Percentiles rank a stretch among this genome's conserved stretches.
These are phyloP conservation scores for Dendroctonus ponderosae DNA, from an alignment of 1,140 invertebrate genomes.

Conservation along the genomic window DNA sequence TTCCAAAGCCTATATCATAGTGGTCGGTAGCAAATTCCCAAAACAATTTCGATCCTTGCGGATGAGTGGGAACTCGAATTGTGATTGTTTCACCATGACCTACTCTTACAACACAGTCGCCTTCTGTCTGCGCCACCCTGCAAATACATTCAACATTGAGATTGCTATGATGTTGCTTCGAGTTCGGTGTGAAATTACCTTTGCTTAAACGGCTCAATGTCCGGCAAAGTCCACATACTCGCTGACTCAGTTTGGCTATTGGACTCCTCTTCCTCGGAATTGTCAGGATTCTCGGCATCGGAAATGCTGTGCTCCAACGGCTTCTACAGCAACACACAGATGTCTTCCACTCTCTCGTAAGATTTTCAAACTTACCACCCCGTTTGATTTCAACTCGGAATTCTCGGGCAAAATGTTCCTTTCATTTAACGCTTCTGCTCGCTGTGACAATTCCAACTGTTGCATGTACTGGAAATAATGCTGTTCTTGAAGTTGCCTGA, in stretches of 20 bases:
- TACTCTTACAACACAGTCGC: slow-evolving; percentile 92
- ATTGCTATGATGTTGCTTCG: neutral
- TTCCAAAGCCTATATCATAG: slow-evolving; percentile 98
- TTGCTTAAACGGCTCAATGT: slow-evolving; percentile 90
- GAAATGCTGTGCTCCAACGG: neutral
- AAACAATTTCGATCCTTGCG: slow-evolving; percentile 90
- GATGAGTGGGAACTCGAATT: slow-evolving; percentile 95
- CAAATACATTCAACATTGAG: neutral
- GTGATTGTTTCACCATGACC: slow-evolving; percentile 97
- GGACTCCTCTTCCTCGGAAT: slow-evolving; percentile 32
- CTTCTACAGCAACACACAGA: neutral
- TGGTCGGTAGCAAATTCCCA: slow-evolving; percentile 99
- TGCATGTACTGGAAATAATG: slow-evolving; percentile 99
- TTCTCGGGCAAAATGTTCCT: slow-evolving; percentile 47
- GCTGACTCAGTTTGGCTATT: slow-evolving; percentile 48
- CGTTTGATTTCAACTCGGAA: slow-evolving; percentile 32
- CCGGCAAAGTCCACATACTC: slow-evolving; percentile 92
- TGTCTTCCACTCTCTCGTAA: neutral
- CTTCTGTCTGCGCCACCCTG: slow-evolving; percentile 79
- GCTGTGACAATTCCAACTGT: slow-evolving; percentile 62
- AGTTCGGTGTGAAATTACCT: slow-evolving; percentile 37
- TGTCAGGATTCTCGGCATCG: neutral
- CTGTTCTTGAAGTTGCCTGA: slow-evolving; percentile 92
- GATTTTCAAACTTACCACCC: slow-evolving; percentile 14
- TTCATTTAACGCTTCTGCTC: slow-evolving; percentile 32